These are phyloP conservation scores for Dendroctonus ponderosae DNA, from an alignment of 1,140 invertebrate genomes.

Conservation along the genomic window DNA sequence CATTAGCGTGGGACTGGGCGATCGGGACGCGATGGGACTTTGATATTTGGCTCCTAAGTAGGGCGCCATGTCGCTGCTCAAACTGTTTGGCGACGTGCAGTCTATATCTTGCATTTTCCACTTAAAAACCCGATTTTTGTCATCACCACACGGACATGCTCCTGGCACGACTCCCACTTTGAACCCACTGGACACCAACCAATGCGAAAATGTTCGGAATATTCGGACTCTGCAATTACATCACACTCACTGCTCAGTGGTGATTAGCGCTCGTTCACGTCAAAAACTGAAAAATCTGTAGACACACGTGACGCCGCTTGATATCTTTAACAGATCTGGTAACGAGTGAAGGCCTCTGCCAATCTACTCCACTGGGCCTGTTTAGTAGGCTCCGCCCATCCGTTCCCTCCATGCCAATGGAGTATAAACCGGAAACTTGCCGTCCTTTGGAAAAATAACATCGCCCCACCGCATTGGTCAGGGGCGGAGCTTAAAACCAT, in stretches of 20 bases:
- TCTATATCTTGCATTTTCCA: slow-evolving; percentile 49
- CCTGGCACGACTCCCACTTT: background rate
- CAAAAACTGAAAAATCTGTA: slow-evolving; percentile 23
- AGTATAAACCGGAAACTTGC: slow-evolving; percentile 25
- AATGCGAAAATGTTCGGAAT: background rate
- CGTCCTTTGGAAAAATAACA: slow-evolving; percentile 39
- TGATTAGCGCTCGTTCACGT: slow-evolving; percentile 25
- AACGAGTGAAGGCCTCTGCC: slow-evolving; percentile 46
- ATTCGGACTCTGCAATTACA: slow-evolving; percentile 15
- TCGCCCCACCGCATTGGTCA: slow-evolving; percentile 36
- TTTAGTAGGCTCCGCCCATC: slow-evolving; percentile 37
- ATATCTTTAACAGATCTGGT: slow-evolving; percentile 48
- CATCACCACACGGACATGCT: slow-evolving; percentile 15
- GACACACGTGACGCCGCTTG: slow-evolving; percentile 40
- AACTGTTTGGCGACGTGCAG: slow-evolving; percentile 33
- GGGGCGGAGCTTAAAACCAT: slow-evolving; percentile 28
- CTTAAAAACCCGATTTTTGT: slow-evolving; percentile 10
- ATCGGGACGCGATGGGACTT: slow-evolving; percentile 46
- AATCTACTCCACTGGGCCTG: slow-evolving; percentile 37
- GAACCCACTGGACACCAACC: slow-evolving; percentile 12
- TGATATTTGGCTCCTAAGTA: slow-evolving; percentile 47
- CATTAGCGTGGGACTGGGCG: slow-evolving; percentile 40
- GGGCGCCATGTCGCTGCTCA: slow-evolving; percentile 45
- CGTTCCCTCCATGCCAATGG: slow-evolving; percentile 33
- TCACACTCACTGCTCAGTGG: slow-evolving; percentile 32